A percentile compares a stretch with the other conserved stretches of the same genome.
These are phyloP conservation scores for Drosophila nigricruria DNA, from an alignment of 2,888 invertebrate species.

Conservation along the genomic window DNA sequence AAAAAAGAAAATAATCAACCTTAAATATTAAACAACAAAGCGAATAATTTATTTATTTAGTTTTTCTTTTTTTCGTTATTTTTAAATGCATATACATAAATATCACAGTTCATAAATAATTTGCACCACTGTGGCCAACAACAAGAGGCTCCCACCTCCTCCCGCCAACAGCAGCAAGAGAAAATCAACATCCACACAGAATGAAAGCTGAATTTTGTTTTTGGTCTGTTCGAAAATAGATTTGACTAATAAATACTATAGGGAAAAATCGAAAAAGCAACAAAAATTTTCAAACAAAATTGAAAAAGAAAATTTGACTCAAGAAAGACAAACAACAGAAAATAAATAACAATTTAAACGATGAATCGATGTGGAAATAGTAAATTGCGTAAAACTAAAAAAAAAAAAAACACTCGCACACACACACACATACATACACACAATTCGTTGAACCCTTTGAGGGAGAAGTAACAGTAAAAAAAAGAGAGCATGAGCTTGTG, in stretches of 20 bases:
- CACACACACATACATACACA: neutral
- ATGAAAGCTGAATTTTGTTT: conserved; percentile 46
- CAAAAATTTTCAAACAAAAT: conserved; percentile 34
- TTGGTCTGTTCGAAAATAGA: conserved; percentile 79
- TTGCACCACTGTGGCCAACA: conserved; percentile 41
- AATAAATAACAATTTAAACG: conserved; percentile 32
- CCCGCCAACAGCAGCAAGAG: conserved; percentile 15
- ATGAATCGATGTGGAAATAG: conserved; percentile 31
- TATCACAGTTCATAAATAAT: conserved; percentile 10
- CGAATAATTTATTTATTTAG: neutral
- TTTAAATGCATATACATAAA: conserved; percentile 5
- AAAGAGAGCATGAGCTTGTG: conserved; percentile 20
- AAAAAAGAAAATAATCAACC: neutral
- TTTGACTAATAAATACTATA: conserved; percentile 83
- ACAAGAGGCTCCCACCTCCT: conserved; percentile 28
- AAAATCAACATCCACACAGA: conserved; percentile 46
- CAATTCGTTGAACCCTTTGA: conserved; percentile 43
- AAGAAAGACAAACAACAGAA: conserved; percentile 47
- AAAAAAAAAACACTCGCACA: conserved; percentile 9
- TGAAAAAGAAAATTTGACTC: conserved; percentile 50
- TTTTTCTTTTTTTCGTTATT: neutral
- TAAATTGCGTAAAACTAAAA: conserved; percentile 57
- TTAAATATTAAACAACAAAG: neutral
- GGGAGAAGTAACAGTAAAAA: conserved; percentile 17
- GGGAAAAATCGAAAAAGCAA: conserved; percentile 65